Base-by-base conservation (phyloP, 1,140 invertebrate genomes). In the Trachymyrmex septentrionalis region DNA sequence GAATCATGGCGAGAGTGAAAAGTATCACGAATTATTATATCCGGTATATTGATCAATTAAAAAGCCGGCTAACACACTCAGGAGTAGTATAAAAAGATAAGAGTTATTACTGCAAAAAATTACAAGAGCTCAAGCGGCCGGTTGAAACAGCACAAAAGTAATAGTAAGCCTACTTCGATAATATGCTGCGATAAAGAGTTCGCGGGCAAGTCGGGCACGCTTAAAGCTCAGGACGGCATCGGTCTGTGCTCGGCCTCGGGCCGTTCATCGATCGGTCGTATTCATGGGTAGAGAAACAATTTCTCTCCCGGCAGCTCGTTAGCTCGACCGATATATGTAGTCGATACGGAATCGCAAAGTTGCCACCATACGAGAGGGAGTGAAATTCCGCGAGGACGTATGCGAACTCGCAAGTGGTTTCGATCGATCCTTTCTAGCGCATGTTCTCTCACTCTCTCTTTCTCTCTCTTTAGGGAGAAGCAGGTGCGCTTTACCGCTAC, bases 221-320 rank as follows among this genome's bases (percentile, higher is more conserved):
- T 61, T 75, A 77, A 85, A 78, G 81, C 81, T 64, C 55, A 55
- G 38, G 71, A 59, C 67, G 55, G 69, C 69, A 50, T 81, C 77
- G 78, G 64, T 73, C 55, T 61, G 38, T 50, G 80, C 30, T 53
- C 69, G 38, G 67, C 69, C 57, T 67, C 38, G 53, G 34, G 44
- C 44, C 44, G 53, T 27, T 53, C 82, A 86, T 86, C 86, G 86
- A 78, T 87, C 86, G 81, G 61, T 44, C 53, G 81, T 44, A 77
- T 73, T 77, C 64, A 55, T 64, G 64, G 67, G 64, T 67, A 86
- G 82, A 86, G 86, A 78, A 87, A 87, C 73, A 78, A 86, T 86
- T 85, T 86, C 82, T 87, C 82, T 78, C n/a, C 82, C 85, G 72
- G 63, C 86, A 72, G 82, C 73, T 78, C 86, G 82, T 87, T 86